Conservation (phyloP, 2,797 vertebrate genomes). For the Bovichtus variegatus region DNA sequence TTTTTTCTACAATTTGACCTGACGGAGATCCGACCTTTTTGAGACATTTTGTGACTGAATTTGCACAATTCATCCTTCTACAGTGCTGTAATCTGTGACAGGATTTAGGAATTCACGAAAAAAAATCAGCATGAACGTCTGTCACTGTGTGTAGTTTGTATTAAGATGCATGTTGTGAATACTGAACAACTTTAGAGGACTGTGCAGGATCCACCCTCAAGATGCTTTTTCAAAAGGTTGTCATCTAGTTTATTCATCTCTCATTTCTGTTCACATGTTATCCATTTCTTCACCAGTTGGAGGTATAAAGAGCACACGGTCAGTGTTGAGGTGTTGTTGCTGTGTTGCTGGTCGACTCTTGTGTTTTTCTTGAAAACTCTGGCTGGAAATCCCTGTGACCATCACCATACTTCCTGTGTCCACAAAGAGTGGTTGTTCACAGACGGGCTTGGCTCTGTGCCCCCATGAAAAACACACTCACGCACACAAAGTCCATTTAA, state of each 20-base stretch:
- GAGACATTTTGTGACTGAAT: too few species aligned
- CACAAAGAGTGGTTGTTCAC: conserved; percentile 83
- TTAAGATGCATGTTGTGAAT: not conserved
- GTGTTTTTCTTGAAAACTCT: conserved; percentile 31
- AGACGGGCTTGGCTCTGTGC: conserved; percentile 60
- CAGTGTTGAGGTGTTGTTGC: conserved; percentile 12
- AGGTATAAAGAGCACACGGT: not conserved
- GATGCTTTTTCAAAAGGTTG: not conserved
- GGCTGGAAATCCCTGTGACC: conserved; percentile 59
- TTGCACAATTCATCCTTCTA: too few species aligned
- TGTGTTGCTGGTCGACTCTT: conserved; percentile 9
- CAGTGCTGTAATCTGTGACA: too few species aligned
- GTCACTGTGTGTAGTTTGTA: not conserved
- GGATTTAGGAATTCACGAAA: too few species aligned
- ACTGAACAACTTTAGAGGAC: not conserved
- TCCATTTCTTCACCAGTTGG: not conserved
- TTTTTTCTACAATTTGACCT: too few species aligned
- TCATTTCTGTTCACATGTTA: not conserved
- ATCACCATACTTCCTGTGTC: conserved; percentile 79
- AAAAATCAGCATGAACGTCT: too few species aligned
- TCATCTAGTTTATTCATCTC: not conserved
- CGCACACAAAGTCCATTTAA: conserved; percentile 19
- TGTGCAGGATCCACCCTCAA: not conserved
- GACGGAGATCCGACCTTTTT: too few species aligned
- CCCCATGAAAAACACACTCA: conserved; percentile 7